Percentiles rank a stretch among this genome's conserved stretches.
These are phyloP conservation scores for Macquaria ambigua DNA, from an alignment of 2,113 vertebrate genomes.

Conservation along the genomic window DNA sequence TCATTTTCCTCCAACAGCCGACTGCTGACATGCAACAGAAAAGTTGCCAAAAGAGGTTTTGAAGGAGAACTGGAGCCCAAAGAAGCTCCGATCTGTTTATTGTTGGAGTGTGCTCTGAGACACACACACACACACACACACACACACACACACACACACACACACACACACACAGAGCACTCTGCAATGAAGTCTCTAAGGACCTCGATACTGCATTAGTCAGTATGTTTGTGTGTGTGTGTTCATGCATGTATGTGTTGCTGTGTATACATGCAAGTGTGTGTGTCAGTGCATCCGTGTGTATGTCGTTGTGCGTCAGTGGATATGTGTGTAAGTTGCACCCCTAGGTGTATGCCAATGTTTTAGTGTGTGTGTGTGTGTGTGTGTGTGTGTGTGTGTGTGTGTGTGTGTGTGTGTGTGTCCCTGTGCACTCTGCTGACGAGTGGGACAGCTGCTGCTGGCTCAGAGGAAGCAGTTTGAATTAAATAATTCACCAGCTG, in stretches of 20 bases:
- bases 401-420: background rate
- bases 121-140: background rate
- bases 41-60: background rate
- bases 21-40: background rate
- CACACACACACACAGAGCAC: background rate
- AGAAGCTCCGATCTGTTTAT: background rate
- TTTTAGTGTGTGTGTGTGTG: background rate
- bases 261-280: background rate
- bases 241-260: background rate
- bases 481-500: slow-evolving; percentile 65
- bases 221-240: slow-evolving; percentile 15
- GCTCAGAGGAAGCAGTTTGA: slow-evolving; percentile 55
- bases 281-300: background rate
- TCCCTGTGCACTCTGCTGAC: slow-evolving; percentile 20
- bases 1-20: background rate
- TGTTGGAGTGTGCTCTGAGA: background rate
- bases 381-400: slow-evolving; percentile 10
- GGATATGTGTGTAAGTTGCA: background rate
- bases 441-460: slow-evolving; percentile 46
- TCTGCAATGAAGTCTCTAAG: background rate
- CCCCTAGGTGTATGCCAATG: background rate
- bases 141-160: background rate
- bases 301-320: background rate
- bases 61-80: background rate
- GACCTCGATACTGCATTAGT: slow-evolving; percentile 27